These are phyloP conservation scores for Mesembrinibis cayennensis DNA, from an alignment of 2,113 vertebrate species.

Conservation along the genomic window DNA sequence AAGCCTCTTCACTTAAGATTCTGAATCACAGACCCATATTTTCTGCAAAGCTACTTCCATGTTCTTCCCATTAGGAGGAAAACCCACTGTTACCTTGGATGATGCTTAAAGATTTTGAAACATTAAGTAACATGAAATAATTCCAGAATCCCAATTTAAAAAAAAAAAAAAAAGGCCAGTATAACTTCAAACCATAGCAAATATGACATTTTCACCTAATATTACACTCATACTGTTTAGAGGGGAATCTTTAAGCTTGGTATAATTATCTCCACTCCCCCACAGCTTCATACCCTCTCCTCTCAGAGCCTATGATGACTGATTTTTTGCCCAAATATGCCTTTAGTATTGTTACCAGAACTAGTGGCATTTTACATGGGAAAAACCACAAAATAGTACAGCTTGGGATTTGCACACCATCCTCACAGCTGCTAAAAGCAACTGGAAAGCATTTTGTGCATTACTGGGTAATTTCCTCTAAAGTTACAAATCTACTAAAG, in stretches of 20 bases:
- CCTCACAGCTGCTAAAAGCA: constrained; percentile 21
- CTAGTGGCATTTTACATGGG: neutral
- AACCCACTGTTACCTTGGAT: neutral
- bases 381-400: neutral
- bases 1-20: constrained; percentile 16
- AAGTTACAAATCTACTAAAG: constrained; percentile 44
- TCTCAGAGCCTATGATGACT: neutral
- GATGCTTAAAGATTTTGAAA: neutral
- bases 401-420: neutral
- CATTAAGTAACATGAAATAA: neutral
- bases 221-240: neutral
- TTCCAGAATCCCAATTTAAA: neutral
- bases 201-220: neutral
- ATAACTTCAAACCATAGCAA: neutral
- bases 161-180: neutral
- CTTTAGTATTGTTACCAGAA: neutral
- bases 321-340: neutral
- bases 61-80: constrained; percentile 36
- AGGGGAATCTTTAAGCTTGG: constrained; percentile 1
- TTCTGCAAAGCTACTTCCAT: constrained; percentile 55
- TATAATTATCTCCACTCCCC: neutral
- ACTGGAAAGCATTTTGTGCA: constrained; percentile 48
- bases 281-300: neutral
- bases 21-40: constrained; percentile 2
- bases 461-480: constrained; percentile 7